phyloP scores from a whole-genome alignment of 2,113 vertebrate genomes.

The Bothrops jararaca region DNA sequence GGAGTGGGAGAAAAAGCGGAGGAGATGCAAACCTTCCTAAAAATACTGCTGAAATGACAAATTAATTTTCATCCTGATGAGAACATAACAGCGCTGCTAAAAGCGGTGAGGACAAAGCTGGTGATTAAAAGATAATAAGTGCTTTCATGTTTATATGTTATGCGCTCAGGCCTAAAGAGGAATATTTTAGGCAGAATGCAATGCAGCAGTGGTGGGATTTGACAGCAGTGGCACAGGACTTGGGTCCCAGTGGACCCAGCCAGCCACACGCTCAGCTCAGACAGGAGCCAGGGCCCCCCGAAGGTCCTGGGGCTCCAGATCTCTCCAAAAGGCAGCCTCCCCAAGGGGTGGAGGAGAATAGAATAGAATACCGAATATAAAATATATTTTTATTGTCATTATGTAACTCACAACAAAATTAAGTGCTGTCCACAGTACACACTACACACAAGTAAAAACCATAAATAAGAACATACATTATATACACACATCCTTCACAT shows the following conservation, averaged over 20 bases:
- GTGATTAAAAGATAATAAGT: conserved; percentile 59
- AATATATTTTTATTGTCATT: too few relatives aligned
- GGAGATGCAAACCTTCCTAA: conserved; percentile 25
- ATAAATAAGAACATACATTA: too few relatives aligned
- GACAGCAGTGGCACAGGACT: too few relatives aligned
- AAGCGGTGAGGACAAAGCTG: conserved; percentile 50
- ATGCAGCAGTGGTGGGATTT: background rate
- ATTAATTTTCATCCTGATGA: conserved; percentile 47
- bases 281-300: background rate
- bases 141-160: conserved; percentile 52
- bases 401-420: too few relatives aligned
- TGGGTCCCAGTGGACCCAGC: background rate
- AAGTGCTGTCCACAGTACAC: too few relatives aligned
- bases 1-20: background rate
- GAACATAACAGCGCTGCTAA: conserved; percentile 35
- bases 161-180: conserved; percentile 46
- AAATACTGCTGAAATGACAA: conserved; percentile 44
- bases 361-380: too few relatives aligned
- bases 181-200: conserved; percentile 47
- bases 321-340: background rate
- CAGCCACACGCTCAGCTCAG: background rate
- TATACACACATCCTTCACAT: too few relatives aligned
- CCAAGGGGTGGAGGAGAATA: too few relatives aligned
- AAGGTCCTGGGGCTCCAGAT: background rate
- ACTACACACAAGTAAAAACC: too few relatives aligned